Conservation (phyloP, 2,113 vertebrate genomes). For the Lasiurus cinereus region DNA sequence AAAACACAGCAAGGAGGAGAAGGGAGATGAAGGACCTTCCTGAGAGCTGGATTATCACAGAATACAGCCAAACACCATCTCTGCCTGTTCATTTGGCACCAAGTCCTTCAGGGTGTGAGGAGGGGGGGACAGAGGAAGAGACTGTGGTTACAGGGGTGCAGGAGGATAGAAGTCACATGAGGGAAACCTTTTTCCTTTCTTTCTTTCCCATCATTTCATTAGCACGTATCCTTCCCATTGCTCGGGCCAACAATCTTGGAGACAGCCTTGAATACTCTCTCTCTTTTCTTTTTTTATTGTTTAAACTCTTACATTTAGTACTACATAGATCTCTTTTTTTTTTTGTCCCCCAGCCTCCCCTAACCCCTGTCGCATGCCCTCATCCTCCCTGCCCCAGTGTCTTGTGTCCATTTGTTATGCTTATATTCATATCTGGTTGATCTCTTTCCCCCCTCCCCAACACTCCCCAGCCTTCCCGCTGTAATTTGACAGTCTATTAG, state of each 20-base stretch:
- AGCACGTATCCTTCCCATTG: neutral
- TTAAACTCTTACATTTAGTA: too few species aligned
- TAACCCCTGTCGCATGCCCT: too few species aligned
- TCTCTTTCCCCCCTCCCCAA: too few species aligned
- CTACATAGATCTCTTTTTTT: too few species aligned
- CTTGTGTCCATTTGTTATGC: too few species aligned
- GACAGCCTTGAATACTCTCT: neutral
- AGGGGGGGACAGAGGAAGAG: neutral
- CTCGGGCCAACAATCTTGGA: conserved; percentile 1
- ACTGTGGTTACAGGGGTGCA: neutral
- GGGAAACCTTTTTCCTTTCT: neutral
- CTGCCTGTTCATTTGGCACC: neutral
- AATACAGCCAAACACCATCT: neutral
- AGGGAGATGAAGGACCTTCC: neutral
- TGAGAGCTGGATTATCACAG: neutral
- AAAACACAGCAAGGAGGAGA: neutral
- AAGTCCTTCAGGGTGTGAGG: neutral
- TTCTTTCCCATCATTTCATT: neutral
- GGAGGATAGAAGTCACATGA: neutral
- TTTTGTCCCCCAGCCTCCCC: too few species aligned
- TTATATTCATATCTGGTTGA: too few species aligned
- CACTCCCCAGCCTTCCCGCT: too few species aligned
- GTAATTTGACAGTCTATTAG: too few species aligned
- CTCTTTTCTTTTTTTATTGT: neutral
- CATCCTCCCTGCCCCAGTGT: too few species aligned